phyloP scores from a whole-genome alignment of 2,888 invertebrate species.

The Nemapogon koenigi region DNA sequence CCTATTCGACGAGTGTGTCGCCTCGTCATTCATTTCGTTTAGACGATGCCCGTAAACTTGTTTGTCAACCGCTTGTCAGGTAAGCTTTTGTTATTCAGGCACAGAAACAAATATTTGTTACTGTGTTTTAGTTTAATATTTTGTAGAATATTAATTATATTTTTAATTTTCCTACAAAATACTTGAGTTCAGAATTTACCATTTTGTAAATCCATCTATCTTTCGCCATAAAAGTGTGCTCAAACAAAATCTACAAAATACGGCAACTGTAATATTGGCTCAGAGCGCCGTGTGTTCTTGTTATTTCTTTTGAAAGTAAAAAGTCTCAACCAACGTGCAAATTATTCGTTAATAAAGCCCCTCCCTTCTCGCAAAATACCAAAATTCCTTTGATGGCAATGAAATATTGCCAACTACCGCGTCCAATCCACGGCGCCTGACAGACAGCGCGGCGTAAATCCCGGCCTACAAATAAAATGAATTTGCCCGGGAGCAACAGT shows the following conservation, averaged over 20 bases:
- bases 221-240: too few species aligned
- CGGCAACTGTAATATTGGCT: too few species aligned
- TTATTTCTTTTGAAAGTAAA: too few species aligned
- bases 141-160: too few species aligned
- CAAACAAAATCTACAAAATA: too few species aligned
- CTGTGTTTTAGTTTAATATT: too few species aligned
- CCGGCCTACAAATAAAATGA: constrained; percentile 59
- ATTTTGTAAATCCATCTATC: too few species aligned
- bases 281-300: too few species aligned
- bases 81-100: constrained; percentile 5
- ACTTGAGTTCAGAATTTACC: too few species aligned
- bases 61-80: constrained; percentile 13
- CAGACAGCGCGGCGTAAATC: constrained; percentile 31
- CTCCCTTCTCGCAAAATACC: constrained; percentile 25
- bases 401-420: constrained; percentile 48
- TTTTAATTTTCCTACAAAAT: too few species aligned
- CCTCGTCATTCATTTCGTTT: constrained; percentile 40
- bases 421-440: constrained; percentile 26
- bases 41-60: constrained; percentile 16
- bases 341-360: constrained; percentile 52
- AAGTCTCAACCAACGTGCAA: constrained; percentile 31
- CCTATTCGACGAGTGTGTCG: constrained; percentile 29
- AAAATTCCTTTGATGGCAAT: constrained; percentile 53
- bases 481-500: constrained; percentile 55
- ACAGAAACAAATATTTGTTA: too few species aligned